Percentiles rank a stretch among this genome's conserved stretches.
phyloP scores from a whole-genome alignment of 2,888 invertebrate genomes.

The Agonopterix heracliana region DNA sequence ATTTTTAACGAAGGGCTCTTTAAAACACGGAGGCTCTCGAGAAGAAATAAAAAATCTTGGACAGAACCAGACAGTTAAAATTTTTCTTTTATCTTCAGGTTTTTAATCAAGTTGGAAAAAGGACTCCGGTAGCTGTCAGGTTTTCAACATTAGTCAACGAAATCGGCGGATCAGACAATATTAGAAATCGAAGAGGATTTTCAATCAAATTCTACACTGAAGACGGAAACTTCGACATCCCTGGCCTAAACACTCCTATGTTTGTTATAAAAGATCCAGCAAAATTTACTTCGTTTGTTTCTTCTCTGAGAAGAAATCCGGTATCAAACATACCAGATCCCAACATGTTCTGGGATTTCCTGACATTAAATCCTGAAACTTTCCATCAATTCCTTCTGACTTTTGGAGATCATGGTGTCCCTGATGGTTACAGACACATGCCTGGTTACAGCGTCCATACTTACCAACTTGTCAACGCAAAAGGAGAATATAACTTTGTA shows the following conservation, averaged over 20 bases:
- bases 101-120: slow-evolving; percentile 78
- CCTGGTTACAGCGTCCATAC: slow-evolving; percentile 93
- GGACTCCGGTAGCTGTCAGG: slow-evolving; percentile 72
- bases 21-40: no score
- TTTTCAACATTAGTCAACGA: slow-evolving; percentile 78
- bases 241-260: slow-evolving; percentile 59
- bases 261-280: slow-evolving; percentile 74
- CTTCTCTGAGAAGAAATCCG: slow-evolving; percentile 74
- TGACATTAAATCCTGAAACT: slow-evolving; percentile 76
- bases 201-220: slow-evolving; percentile 43
- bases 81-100: no score
- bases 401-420: slow-evolving; percentile 90
- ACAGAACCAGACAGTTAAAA: no score
- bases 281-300: slow-evolving; percentile 68
- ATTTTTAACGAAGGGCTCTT: no score
- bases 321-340: slow-evolving; percentile 35
- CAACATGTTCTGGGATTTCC: slow-evolving; percentile 69
- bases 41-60: no score
- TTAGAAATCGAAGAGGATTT: slow-evolving; percentile 51
- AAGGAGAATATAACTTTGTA: slow-evolving; percentile 81
- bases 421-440: slow-evolving; percentile 91
- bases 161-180: slow-evolving; percentile 77
- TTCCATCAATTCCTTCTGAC: slow-evolving; percentile 84
- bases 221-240: slow-evolving; percentile 26
- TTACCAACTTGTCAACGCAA: slow-evolving; percentile 86